These are phyloP conservation scores for Pitta sordida DNA, from an alignment of 2,113 vertebrate species.

Conservation along the genomic window DNA sequence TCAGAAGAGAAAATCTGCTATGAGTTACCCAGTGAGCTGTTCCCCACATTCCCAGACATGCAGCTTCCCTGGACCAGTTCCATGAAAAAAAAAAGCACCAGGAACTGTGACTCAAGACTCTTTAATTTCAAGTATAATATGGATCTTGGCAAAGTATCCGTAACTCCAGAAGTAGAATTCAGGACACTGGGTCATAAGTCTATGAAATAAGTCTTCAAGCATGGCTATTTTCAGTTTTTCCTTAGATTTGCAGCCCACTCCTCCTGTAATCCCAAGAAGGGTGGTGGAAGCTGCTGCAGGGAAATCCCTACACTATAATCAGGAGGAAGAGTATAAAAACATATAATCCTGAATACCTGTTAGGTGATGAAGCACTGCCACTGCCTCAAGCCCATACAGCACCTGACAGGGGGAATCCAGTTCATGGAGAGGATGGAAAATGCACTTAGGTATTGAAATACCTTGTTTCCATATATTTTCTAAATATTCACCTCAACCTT, in stretches of 20 bases:
- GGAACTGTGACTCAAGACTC: background rate
- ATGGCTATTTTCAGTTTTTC: background rate
- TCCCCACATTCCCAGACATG: accelerated
- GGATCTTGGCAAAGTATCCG: background rate
- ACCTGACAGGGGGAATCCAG: background rate
- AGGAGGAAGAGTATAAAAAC: background rate
- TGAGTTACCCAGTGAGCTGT: background rate
- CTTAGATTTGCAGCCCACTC: background rate
- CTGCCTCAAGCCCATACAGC: background rate
- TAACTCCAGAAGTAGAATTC: background rate
- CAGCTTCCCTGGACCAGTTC: background rate
- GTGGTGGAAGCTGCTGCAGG: background rate
- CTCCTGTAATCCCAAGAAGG: background rate
- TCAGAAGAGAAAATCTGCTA: background rate
- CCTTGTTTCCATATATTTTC: background rate
- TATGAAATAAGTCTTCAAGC: background rate
- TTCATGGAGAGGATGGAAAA: background rate
- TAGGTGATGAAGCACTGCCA: background rate
- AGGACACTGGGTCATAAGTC: background rate
- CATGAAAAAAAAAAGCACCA: background rate
- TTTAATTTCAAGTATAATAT: background rate
- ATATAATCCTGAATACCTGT: background rate
- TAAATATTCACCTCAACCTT: slow-evolving; percentile 1
- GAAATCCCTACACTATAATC: background rate
- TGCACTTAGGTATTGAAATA: background rate